A percentile compares a stretch with the other conserved stretches of the same genome.
Evolutionary conservation across 2,113 vertebrate genomes (phyloP).

Genomic region (Uria aalge): DNA sequence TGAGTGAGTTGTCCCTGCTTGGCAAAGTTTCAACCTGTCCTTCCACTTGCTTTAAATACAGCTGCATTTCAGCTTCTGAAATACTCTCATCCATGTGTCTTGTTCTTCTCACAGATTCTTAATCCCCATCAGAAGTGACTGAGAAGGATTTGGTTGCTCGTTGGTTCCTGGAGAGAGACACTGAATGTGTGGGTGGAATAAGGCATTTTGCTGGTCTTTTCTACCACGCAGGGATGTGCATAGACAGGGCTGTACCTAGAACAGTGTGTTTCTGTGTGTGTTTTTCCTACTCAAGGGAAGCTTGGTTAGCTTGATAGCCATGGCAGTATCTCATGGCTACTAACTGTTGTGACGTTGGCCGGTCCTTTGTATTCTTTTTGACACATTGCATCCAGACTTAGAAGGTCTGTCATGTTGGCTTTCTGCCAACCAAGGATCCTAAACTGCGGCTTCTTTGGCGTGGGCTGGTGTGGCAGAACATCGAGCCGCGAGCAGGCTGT

Average conservation of each 20-base stretch:
- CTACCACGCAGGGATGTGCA: not conserved
- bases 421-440: not conserved
- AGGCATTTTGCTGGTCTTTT: not conserved
- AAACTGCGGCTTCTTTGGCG: fast-evolving
- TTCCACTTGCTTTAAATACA: not conserved
- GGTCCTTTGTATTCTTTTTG: not conserved
- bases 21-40: not conserved
- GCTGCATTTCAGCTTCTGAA: not conserved
- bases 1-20: not conserved
- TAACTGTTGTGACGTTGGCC: not conserved
- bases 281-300: not conserved
- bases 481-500: not conserved
- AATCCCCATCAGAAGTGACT: not conserved
- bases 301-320: not conserved
- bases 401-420: not conserved
- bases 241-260: not conserved
- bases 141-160: not conserved
- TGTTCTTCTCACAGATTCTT: not conserved
- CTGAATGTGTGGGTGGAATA: not conserved
- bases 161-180: not conserved
- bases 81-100: not conserved
- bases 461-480: not conserved
- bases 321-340: not conserved
- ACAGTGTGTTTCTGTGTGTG: not conserved
- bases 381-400: not conserved